phyloP scores from a whole-genome alignment of 2,113 vertebrate species.

The Anolis sagrei region DNA sequence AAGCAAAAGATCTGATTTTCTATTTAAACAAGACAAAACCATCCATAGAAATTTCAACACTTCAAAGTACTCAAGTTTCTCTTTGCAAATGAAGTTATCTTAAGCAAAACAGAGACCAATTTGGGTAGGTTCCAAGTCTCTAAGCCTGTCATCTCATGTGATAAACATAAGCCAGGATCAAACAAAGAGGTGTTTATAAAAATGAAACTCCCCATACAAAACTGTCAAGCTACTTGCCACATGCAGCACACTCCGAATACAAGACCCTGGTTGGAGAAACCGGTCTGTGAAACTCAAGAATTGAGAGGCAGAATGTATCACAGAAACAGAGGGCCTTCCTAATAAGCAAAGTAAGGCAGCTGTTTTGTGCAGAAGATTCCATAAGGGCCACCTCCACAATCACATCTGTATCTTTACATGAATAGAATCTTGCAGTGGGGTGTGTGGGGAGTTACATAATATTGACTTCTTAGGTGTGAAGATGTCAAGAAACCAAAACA shows the following conservation, averaged over 20 bases:
- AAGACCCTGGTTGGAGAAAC: background rate
- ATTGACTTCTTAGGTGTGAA: background rate
- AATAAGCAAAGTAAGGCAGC: too few species aligned
- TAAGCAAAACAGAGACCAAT: slow-evolving; percentile 21
- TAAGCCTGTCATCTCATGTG: background rate
- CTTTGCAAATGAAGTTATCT: slow-evolving; percentile 28
- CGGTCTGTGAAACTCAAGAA: background rate
- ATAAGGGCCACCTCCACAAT: too few species aligned
- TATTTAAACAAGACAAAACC: background rate
- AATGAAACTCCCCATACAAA: background rate
- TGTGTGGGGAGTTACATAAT: background rate
- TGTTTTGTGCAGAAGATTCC: background rate
- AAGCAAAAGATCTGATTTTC: background rate
- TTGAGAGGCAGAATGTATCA: background rate
- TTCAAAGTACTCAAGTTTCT: background rate
- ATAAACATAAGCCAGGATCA: background rate
- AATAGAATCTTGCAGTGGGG: background rate
- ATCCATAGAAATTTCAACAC: background rate
- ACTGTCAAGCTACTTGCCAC: background rate
- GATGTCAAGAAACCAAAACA: background rate
- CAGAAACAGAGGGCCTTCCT: background rate
- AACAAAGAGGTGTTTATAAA: background rate
- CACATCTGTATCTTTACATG: background rate
- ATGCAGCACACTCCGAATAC: background rate
- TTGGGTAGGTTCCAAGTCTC: background rate